Base-by-base conservation (phyloP, 2,888 invertebrate species). In the Pecten maximus region DNA sequence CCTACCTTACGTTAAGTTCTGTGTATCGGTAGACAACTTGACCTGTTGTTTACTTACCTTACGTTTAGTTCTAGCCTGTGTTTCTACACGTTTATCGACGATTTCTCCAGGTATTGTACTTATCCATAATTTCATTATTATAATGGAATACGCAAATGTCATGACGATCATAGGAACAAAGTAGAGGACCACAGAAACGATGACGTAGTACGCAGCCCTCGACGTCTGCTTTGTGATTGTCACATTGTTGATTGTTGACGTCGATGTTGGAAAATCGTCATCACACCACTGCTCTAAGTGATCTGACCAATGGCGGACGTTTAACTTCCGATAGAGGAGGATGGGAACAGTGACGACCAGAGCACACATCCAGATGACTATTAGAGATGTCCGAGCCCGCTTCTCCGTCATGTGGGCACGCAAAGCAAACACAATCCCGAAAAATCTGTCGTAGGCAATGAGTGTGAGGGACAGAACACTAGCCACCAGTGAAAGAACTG, bases 361-460 rank as follows among this genome's bases (percentile, higher is more conserved):
- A 0, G 98, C 97, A 35, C 97, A 95, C 0, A 98, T 89, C 98
- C 98, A 98, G 0, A 98, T 97, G 4, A 97, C 95, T 0, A 97
- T 94, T 91, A 98, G 98, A 4, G 98, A 97, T 91, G 97, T 97
- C 50, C 98, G 97, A 0, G 98, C 98, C 3, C 97, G 97, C 87
- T 97, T 97, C 86, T 97, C 97, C 0, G 98, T 98, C 90, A 98
- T 96, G 92, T 98, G 97, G 0, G 98, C 98, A 93, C 98, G 98
- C 92, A 97, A 97, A 0, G 98, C 98, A 90, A 98, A 96, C 0
- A 98, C 98, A 60, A 98, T 98, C 12, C 98, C 98, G 0, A 98
- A 98, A 40, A 98, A 97, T 35, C 98, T 97, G 95, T 98, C 98
- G 95, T 98, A 98, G 89, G 98, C 98, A 0, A 98, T 98, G 39